Evolutionary conservation across 2,113 vertebrate genomes (phyloP).

Genomic region (Chlorodrepanis virens): DNA sequence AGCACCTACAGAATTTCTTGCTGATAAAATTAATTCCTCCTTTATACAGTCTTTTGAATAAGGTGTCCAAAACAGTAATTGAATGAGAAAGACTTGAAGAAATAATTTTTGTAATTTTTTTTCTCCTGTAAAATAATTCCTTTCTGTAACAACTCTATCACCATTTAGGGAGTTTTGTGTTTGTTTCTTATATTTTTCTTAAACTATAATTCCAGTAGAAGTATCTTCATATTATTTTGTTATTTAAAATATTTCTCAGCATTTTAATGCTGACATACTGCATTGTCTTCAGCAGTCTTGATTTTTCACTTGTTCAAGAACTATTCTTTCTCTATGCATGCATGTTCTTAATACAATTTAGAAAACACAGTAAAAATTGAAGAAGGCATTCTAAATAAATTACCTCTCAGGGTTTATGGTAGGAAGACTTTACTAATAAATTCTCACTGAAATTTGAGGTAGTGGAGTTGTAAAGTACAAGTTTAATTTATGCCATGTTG

Average conservation of each 20-base stretch:
- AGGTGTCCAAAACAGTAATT: slow-evolving; percentile 35
- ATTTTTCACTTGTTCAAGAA: not conserved
- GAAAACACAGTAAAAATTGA: not conserved
- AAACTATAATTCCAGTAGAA: not conserved
- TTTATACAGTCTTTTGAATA: not conserved
- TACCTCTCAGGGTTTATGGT: not conserved
- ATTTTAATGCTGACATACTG: not conserved
- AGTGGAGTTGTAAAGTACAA: not conserved
- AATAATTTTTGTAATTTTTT: not conserved
- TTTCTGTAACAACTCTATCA: not conserved
- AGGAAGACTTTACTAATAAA: not conserved
- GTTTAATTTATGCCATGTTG: not conserved
- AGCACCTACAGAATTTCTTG: slow-evolving; percentile 40
- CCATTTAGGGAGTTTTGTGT: not conserved
- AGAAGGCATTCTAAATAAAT: not conserved
- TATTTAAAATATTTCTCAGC: not conserved
- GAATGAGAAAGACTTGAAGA: slow-evolving; percentile 25
- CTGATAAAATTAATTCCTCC: slow-evolving; percentile 45
- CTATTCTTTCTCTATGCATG: not conserved
- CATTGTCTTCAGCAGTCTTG: not conserved
- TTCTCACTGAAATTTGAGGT: not conserved
- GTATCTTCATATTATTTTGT: not conserved
- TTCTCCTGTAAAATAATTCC: not conserved
- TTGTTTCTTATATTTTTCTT: not conserved
- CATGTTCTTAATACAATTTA: not conserved